Conservation (phyloP, 2,888 invertebrate genomes). For the Scaptomyza flava region DNA sequence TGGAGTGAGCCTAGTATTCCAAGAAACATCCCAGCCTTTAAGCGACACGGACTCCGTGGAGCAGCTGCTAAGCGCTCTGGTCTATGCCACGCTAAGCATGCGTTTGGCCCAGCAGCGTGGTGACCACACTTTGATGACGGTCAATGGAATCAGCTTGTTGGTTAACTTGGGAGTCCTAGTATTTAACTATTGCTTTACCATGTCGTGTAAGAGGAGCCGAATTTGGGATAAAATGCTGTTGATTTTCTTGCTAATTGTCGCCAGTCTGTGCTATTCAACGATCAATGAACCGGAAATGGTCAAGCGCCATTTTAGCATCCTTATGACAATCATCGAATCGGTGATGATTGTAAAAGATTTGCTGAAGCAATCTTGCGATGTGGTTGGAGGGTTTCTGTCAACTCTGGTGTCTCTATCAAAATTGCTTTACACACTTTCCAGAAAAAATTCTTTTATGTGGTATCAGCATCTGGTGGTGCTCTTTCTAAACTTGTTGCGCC, state of each 20-base stretch:
- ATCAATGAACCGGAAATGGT: not conserved
- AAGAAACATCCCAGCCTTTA: accelerated
- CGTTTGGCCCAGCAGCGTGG: constrained; percentile 16
- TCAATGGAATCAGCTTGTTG: constrained; percentile 1
- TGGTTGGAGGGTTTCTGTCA: constrained; percentile 15
- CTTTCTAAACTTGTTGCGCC: constrained; percentile 7
- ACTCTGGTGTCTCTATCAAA: constrained; percentile 8
- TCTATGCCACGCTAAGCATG: constrained; percentile 18
- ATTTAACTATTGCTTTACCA: not conserved
- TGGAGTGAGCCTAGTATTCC: not conserved
- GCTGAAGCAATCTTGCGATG: not conserved
- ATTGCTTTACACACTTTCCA: constrained; percentile 19
- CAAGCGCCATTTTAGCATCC: constrained; percentile 1
- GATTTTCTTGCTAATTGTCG: not conserved
- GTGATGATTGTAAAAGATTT: constrained; percentile 4
- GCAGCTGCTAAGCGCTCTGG: constrained; percentile 12
- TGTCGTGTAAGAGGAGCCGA: not conserved
- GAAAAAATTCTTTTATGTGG: not conserved
- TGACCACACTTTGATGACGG: not conserved
- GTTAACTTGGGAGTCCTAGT: not conserved
- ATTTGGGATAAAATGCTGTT: not conserved
- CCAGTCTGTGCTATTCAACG: constrained; percentile 15
- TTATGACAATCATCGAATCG: constrained; percentile 3
- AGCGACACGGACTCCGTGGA: not conserved
- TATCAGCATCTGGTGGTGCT: constrained; percentile 25